Evolutionary conservation across 2,797 vertebrate genomes (phyloP).

Genomic region (Paedocypris micromegethes): DNA sequence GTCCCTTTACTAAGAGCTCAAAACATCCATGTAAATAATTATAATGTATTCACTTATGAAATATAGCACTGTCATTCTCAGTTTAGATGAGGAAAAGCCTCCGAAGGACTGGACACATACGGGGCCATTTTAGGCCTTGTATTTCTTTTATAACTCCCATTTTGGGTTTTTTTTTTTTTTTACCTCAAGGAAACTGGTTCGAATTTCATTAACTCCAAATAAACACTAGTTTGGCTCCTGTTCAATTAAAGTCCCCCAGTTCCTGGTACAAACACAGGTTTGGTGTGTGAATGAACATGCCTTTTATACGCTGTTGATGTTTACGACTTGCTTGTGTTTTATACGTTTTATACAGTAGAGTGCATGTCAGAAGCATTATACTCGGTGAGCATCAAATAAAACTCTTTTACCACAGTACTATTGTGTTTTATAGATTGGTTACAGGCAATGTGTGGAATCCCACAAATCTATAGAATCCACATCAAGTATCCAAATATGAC

Average conservation of each 20-base stretch:
- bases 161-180: slow-evolving; percentile 62
- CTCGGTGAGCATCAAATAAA: slow-evolving; percentile 68
- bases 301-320: slow-evolving; percentile 62
- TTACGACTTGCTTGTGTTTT: slow-evolving; percentile 68
- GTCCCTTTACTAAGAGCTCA: not conserved
- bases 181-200: slow-evolving; percentile 54
- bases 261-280: too few relatives aligned
- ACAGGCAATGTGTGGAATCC: too few relatives aligned
- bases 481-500: too few relatives aligned
- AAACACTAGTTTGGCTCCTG: slow-evolving; percentile 51
- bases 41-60: slow-evolving; percentile 50
- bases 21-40: slow-evolving; percentile 33
- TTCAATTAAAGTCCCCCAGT: too few relatives aligned
- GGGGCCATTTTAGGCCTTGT: slow-evolving; percentile 56
- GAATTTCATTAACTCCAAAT: slow-evolving; percentile 50
- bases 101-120: slow-evolving; percentile 50
- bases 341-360: slow-evolving; percentile 78
- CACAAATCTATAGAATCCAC: too few relatives aligned
- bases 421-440: too few relatives aligned
- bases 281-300: slow-evolving; percentile 6
- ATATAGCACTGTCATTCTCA: slow-evolving; percentile 63
- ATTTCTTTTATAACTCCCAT: slow-evolving; percentile 50
- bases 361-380: slow-evolving; percentile 62
- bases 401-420: slow-evolving; percentile 9
- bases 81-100: slow-evolving; percentile 55